These are phyloP conservation scores for Pelobates cultripes DNA, from an alignment of 2,797 vertebrate species.

Conservation along the genomic window DNA sequence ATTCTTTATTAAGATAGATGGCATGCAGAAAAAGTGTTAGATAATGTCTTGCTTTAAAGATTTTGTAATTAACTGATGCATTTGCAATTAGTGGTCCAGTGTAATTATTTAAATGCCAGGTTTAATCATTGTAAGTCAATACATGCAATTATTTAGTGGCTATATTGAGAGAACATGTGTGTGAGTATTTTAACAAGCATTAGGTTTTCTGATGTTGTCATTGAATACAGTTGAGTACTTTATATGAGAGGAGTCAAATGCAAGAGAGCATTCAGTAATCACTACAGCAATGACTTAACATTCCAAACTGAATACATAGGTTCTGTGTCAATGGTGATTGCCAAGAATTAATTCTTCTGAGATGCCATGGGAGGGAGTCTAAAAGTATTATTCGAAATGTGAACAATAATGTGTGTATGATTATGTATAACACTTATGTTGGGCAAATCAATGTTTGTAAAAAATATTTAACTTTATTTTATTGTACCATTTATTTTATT, in stretches of 20 bases:
- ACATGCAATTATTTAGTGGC: slow-evolving; percentile 5
- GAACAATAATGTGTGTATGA: slow-evolving; percentile 10
- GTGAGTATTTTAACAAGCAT: slow-evolving; percentile 1
- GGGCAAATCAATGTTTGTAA: neutral
- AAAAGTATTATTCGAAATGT: neutral
- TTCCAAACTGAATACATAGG: neutral
- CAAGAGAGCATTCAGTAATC: slow-evolving; percentile 23
- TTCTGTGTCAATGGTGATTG: slow-evolving; percentile 15
- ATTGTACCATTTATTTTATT: too few species aligned
- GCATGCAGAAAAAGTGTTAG: slow-evolving; percentile 7
- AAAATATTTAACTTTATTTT: neutral
- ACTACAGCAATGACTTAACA: slow-evolving; percentile 8
- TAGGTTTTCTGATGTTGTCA: slow-evolving; percentile 4
- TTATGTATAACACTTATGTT: neutral
- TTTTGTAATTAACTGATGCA: slow-evolving; percentile 39
- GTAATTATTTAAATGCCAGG: slow-evolving; percentile 15
- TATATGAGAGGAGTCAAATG: neutral
- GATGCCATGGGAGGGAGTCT: neutral
- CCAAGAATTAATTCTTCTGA: slow-evolving; percentile 3
- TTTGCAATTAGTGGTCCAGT: slow-evolving; percentile 26
- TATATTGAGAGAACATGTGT: slow-evolving; percentile 20
- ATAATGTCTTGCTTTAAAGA: slow-evolving; percentile 34
- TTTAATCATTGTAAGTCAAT: slow-evolving; percentile 27
- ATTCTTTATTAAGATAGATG: slow-evolving; percentile 1
- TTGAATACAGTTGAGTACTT: slow-evolving; percentile 9